These are phyloP conservation scores for Drosophila willistoni DNA, from an alignment of 1,140 invertebrate species.

Conservation along the genomic window DNA sequence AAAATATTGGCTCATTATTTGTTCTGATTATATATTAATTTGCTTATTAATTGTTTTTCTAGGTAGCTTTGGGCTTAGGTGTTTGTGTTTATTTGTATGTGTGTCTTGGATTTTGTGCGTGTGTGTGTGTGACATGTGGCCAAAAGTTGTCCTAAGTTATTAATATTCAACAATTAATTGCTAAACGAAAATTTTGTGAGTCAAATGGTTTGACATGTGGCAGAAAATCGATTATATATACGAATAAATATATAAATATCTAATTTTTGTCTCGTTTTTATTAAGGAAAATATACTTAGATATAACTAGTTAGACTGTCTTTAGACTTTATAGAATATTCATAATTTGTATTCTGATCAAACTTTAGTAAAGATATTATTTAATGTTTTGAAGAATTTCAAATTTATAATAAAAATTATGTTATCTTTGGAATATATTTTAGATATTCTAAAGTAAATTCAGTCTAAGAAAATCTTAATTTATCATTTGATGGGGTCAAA, in stretches of 20 bases:
- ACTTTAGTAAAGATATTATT: too few species aligned
- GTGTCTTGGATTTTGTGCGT: not conserved
- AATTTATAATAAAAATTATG: too few species aligned
- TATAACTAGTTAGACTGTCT: too few species aligned
- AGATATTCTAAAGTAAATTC: too few species aligned
- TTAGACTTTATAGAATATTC: too few species aligned
- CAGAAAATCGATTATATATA: not conserved
- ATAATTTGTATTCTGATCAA: too few species aligned
- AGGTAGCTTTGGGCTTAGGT: not conserved
- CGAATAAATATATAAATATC: not conserved
- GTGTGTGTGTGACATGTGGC: conserved; percentile 20
- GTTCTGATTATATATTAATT: conserved; percentile 32
- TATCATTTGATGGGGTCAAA: too few species aligned
- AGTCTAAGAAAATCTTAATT: too few species aligned
- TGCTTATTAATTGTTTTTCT: conserved; percentile 27
- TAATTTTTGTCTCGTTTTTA: not conserved
- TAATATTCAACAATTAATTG: conserved; percentile 19
- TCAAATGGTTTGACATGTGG: not conserved
- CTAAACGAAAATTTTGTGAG: conserved; percentile 9
- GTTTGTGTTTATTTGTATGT: not conserved
- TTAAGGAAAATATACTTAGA: too few species aligned
- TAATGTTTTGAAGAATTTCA: too few species aligned
- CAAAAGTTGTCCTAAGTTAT: not conserved
- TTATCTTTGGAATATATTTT: too few species aligned
- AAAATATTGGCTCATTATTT: conserved; percentile 64